Evolutionary conservation across 2,888 invertebrate genomes (phyloP), one percentile per base, ranked within the genome.

Genomic region (Magallana nippona): DNA sequence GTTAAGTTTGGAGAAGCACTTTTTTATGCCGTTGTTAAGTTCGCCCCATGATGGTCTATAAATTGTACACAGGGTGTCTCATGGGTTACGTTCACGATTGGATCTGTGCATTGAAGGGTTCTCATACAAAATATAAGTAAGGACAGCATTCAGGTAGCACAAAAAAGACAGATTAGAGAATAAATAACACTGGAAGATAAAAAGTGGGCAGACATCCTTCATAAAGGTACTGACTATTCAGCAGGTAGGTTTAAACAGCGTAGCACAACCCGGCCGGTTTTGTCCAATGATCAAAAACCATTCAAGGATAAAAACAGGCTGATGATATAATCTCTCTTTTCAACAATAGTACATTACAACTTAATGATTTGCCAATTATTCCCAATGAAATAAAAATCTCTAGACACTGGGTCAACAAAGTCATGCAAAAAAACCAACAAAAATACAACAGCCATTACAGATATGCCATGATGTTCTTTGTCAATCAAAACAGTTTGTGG

Each of bases 11-110:
- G 32, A 27, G 32, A 22, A 71, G 32, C 27, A 71, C 71, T 71
- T 71, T 60, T 71, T 71, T 71, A 71, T 71, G 71, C 71, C 71
- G 71, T 71, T 17, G 71, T 71, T 71, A 71, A 22, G 71, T 71
- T 71, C 13, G 32, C 22, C 71, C 22, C 71, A 71, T 71, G 32
- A 71, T 71, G 71, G 71, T 71, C 71, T 71, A 71, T 71, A 71
- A 71, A 71, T 71, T 71, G 71, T 71, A 71, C 32, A 22, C 13
- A 63, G 22, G 22, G 22, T 27, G 15, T 71, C 71, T 27, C 71
- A 71, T 19, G 15, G 71, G 71, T 71, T 27, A 71, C 32, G 63
- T 63, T 19, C 63, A 60, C 2, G 71, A 71, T 71, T 71, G 10
- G 71, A 71, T 71, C 71, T 71, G 71, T 22, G 32, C 15, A 71